Base-by-base conservation (phyloP, 2,797 vertebrate genomes). In the Muscicapa comitata region DNA sequence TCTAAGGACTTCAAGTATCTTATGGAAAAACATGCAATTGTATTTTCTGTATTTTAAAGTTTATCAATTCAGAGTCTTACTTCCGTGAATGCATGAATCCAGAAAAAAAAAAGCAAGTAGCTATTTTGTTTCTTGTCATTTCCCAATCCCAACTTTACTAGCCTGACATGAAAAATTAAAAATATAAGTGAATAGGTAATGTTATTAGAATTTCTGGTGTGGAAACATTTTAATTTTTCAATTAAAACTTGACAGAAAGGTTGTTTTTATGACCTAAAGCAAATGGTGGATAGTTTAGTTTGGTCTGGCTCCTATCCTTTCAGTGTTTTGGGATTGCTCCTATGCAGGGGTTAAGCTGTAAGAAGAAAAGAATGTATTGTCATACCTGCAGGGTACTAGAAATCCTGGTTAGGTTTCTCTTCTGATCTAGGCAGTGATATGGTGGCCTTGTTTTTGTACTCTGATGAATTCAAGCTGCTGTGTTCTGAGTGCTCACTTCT, bases 301-400 rank as follows among this genome's bases (percentile, higher is more conserved):
- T 79, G 65, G 26, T 55, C 63, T 91, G 81, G 59, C 43, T 95
- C 47, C 58, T 58, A 20, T 35, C 37, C 45, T 74, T 85, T 57
- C 57, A 47, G 17, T 59, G 62, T 28, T 86, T 84, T 84, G 71
- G 29, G 79, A 74, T 28, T 76, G 55, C 83, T 81, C 6, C 29
- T 35, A 21, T 62, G 74, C 78, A 70, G 75, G 35, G 59, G 45
- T 87, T 93, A 35, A 70, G 68, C 2, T 67, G 43, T 67, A 82
- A 87, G 84, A 91, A 62, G 75, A 70, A 87, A 94, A 86, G 71
- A 85, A 91, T 73, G 68, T 71, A 70, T 91, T 92, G 71, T 91
- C 1, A 3, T 86, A 87, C 84, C 81, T 85, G 59, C 5, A 1
- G 65, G 78, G 61, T 85, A 71, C 59, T 53, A 85, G 77, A 92